phyloP scores from a whole-genome alignment of 2,888 invertebrate genomes.

The Leptinotarsa haldemani region DNA sequence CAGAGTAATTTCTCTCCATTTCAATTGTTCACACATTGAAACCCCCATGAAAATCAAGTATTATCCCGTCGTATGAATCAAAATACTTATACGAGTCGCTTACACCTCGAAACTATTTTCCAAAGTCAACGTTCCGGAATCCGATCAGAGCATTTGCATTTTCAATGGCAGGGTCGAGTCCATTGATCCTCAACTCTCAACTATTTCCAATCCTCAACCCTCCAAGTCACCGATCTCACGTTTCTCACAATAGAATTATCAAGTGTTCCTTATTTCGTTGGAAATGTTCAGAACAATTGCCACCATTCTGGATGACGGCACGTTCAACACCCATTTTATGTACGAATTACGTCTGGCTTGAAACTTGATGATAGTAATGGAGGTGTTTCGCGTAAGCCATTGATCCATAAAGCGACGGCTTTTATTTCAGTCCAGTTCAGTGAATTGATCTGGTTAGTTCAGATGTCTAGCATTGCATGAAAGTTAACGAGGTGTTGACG shows the following conservation, averaged over 20 bases:
- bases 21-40: too few species aligned
- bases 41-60: too few species aligned
- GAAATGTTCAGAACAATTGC: constrained; percentile 30
- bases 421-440: not conserved
- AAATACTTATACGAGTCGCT: too few species aligned
- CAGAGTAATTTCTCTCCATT: too few species aligned
- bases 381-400: not conserved
- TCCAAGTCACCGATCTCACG: constrained; percentile 4
- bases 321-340: constrained; percentile 21
- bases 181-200: not conserved
- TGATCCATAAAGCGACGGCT: not conserved
- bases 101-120: too few species aligned
- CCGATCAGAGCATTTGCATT: too few species aligned
- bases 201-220: not conserved
- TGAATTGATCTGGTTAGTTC: not conserved
- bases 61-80: too few species aligned
- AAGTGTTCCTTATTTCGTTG: constrained; percentile 28
- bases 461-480: too few species aligned
- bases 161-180: not conserved
- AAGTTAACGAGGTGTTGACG: too few species aligned
- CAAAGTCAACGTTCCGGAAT: too few species aligned
- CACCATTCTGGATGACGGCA: constrained; percentile 22
- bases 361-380: not conserved
- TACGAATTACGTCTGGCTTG: constrained; percentile 16
- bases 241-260: constrained; percentile 18